phyloP scores from a whole-genome alignment of 2,888 invertebrate species.

The Colostygia pectinataria region DNA sequence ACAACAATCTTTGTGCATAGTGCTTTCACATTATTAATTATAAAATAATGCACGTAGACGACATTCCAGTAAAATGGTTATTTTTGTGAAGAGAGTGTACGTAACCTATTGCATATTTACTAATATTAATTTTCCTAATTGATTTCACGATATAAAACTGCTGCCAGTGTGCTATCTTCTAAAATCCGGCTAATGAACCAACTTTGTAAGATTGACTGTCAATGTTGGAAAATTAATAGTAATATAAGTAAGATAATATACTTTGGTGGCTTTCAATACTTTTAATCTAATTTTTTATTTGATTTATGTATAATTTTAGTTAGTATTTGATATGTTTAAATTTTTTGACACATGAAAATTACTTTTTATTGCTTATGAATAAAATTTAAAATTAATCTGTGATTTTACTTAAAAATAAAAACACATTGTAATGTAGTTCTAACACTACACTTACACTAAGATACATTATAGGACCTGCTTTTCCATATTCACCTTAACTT shows the following conservation, averaged over 20 bases:
- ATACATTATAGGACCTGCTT: too few species aligned
- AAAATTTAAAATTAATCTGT: conserved; percentile 64
- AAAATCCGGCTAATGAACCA: background rate
- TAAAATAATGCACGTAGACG: conserved; percentile 49
- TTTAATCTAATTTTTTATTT: conserved; percentile 54
- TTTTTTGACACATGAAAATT: conserved; percentile 73
- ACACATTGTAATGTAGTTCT: too few species aligned
- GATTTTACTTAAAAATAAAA: conserved; percentile 40
- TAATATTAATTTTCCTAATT: conserved; percentile 13
- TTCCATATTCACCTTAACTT: too few species aligned
- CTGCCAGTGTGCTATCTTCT: conserved; percentile 11
- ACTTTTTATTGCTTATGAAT: conserved; percentile 82
- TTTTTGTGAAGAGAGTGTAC: background rate
- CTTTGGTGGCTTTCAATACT: conserved; percentile 62
- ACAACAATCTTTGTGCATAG: too few species aligned
- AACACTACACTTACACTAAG: too few species aligned
- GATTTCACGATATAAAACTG: conserved; percentile 7
- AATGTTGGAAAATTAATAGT: conserved; percentile 9
- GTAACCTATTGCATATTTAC: background rate
- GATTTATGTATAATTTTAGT: conserved; percentile 54
- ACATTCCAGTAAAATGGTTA: conserved; percentile 7
- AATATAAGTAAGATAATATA: conserved; percentile 1
- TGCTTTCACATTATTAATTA: too few species aligned
- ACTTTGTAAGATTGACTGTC: conserved; percentile 10
- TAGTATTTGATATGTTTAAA: conserved; percentile 62